phyloP scores from a whole-genome alignment of 2,888 invertebrate species.

The Scaptomyza polygonia region DNA sequence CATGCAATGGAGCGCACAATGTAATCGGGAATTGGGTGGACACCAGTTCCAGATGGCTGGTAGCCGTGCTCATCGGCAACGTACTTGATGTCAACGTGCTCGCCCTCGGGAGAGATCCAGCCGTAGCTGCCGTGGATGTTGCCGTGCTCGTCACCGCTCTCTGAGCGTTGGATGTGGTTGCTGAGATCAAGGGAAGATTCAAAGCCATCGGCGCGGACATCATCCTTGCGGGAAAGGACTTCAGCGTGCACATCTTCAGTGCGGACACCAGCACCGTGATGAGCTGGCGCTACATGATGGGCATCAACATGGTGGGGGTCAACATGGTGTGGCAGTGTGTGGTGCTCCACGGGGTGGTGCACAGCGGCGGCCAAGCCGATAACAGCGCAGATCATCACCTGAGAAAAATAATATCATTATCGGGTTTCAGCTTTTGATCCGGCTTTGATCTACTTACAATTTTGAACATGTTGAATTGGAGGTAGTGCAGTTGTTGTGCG shows the following conservation, averaged over 20 bases:
- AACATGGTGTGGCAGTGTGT: slow-evolving; percentile 25
- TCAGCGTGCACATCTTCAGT: slow-evolving; percentile 40
- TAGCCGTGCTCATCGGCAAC: slow-evolving; percentile 81
- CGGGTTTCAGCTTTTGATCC: not conserved
- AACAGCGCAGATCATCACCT: slow-evolving; percentile 67
- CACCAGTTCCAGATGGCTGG: slow-evolving; percentile 55
- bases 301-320: slow-evolving; percentile 2
- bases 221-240: slow-evolving; percentile 33
- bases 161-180: slow-evolving; percentile 65
- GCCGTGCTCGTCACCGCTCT: slow-evolving; percentile 76
- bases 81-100: slow-evolving; percentile 67
- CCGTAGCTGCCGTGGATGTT: slow-evolving; percentile 73
- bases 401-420: not conserved
- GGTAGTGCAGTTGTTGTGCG: slow-evolving; percentile 35
- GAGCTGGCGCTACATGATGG: slow-evolving; percentile 18
- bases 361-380: slow-evolving; percentile 60
- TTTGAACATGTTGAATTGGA: slow-evolving; percentile 63
- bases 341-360: slow-evolving; percentile 25
- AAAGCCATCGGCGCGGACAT: slow-evolving; percentile 77
- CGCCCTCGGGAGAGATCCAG: slow-evolving; percentile 79
- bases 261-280: slow-evolving; percentile 15
- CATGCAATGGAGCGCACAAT: slow-evolving; percentile 26
- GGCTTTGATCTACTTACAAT: slow-evolving; percentile 45
- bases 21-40: slow-evolving; percentile 36
- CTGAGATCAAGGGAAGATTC: slow-evolving; percentile 62